Percentiles rank a stretch among this genome's conserved stretches.
Conservation (phyloP, 2,797 vertebrate species). For the Geotrypetes seraphini region DNA sequence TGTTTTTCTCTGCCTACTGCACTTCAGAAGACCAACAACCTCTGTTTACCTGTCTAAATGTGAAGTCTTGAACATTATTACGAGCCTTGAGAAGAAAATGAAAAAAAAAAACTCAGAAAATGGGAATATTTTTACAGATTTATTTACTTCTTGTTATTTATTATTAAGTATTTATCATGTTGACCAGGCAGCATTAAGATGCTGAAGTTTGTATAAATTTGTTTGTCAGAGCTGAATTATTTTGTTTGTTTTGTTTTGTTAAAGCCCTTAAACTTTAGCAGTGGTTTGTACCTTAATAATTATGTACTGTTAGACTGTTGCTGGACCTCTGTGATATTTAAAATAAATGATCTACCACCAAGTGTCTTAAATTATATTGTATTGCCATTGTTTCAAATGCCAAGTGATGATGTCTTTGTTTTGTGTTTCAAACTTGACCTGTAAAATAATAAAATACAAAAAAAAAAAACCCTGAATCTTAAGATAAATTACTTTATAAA, state of each 20-base stretch:
- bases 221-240: constrained; percentile 21
- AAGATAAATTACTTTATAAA: constrained; percentile 25
- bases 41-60: constrained; percentile 20
- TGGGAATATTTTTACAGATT: constrained; percentile 41
- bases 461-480: constrained; percentile 1
- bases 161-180: constrained; percentile 31
- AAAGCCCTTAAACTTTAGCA: constrained; percentile 33
- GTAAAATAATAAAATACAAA: too few relatives aligned
- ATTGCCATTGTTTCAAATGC: constrained; percentile 81
- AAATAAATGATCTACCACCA: constrained; percentile 72
- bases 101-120: constrained; percentile 12
- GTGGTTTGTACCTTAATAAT: constrained; percentile 63
- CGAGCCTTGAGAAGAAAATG: constrained; percentile 24
- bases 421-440: constrained; percentile 80
- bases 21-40: not conserved
- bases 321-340: constrained; percentile 73
- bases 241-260: constrained; percentile 9
- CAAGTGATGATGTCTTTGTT: constrained; percentile 80
- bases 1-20: constrained; percentile 4
- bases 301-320: constrained; percentile 75
- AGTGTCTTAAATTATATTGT: constrained; percentile 87
- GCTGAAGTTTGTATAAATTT: constrained; percentile 35
- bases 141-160: constrained; percentile 38
- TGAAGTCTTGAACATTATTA: constrained; percentile 35
- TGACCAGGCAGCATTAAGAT: constrained; percentile 24